A percentile compares a stretch with the other conserved stretches of the same genome.
Conservation (phyloP, 64 coral and sea anemone species). For the Montipora efflorescens region DNA sequence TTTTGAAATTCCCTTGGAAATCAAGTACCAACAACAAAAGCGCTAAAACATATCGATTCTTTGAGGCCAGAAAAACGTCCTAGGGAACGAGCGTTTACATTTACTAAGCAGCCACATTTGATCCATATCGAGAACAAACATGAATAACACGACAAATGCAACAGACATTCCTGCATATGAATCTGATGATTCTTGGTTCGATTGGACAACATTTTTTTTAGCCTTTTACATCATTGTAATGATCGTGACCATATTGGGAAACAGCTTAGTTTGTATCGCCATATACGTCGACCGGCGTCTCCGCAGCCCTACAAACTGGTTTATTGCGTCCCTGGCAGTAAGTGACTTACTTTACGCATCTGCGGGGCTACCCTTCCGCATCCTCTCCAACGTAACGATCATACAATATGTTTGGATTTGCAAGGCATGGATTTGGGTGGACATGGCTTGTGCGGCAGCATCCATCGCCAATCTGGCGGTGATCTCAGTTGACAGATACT, state of each 20-base stretch:
- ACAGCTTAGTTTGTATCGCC: constrained; percentile 82
- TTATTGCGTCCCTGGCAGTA: constrained; percentile 83
- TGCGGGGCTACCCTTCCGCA: constrained; percentile 78
- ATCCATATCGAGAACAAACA: neutral
- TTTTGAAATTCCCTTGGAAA: too few species aligned
- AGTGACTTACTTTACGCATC: constrained; percentile 84
- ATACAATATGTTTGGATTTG: constrained; percentile 44
- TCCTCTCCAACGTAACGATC: constrained; percentile 5
- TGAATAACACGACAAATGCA: constrained; percentile 24
- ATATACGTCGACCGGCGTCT: constrained; percentile 84
- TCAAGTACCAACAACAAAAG: too few species aligned
- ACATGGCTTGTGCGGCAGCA: constrained; percentile 81
- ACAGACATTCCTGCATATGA: neutral
- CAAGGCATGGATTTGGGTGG: constrained; percentile 77
- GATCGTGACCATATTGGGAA: constrained; percentile 72
- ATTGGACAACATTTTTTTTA: constrained; percentile 8
- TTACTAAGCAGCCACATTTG: neutral
- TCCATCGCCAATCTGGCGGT: constrained; percentile 89
- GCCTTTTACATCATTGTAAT: constrained; percentile 70
- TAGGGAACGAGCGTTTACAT: neutral
- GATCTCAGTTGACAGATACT: constrained; percentile 81
- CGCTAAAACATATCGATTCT: neutral
- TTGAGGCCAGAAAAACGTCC: neutral
- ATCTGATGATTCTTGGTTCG: too few species aligned
- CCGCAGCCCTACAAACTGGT: constrained; percentile 90